Conservation (phyloP, 1,140 invertebrate genomes). For the Pteromalus puparum region DNA sequence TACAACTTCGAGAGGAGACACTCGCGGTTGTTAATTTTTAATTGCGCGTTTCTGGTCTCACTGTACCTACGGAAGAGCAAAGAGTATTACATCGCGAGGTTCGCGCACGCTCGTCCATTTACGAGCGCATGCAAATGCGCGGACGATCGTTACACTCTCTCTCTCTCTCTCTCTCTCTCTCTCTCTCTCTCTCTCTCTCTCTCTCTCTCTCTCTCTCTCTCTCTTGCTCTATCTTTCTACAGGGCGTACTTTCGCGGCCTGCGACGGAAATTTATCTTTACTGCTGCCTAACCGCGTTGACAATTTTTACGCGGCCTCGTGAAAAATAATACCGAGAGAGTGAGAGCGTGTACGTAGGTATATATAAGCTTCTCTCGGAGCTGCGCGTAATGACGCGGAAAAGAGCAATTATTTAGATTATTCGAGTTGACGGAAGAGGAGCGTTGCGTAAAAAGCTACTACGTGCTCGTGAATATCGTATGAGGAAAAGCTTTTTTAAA, state of each 20-base stretch:
- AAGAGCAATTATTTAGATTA: neutral
- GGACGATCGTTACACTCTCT: slow-evolving; percentile 7
- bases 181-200: too few relatives aligned
- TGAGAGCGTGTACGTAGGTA: too few relatives aligned
- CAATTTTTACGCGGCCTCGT: slow-evolving; percentile 34
- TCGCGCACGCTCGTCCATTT: slow-evolving; percentile 25
- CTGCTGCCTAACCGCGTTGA: slow-evolving; percentile 21
- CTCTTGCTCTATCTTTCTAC: neutral
- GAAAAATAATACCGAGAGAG: slow-evolving; percentile 24
- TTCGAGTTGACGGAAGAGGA: too few relatives aligned
- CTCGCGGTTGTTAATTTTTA: slow-evolving; percentile 45
- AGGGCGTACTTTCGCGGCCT: neutral
- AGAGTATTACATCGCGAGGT: neutral
- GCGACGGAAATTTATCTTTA: slow-evolving; percentile 16
- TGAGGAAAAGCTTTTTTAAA: slow-evolving; percentile 29
- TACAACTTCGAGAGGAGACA: neutral
- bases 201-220: neutral
- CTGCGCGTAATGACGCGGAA: slow-evolving; percentile 3
- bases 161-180: neutral
- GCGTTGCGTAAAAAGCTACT: neutral
- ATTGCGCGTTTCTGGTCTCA: neutral
- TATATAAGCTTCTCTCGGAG: neutral
- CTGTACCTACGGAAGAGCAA: neutral
- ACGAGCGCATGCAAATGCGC: slow-evolving; percentile 37
- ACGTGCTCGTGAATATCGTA: slow-evolving; percentile 28